These are phyloP conservation scores for Mergus octosetaceus DNA, from an alignment of 2,797 vertebrate genomes.

Conservation along the genomic window DNA sequence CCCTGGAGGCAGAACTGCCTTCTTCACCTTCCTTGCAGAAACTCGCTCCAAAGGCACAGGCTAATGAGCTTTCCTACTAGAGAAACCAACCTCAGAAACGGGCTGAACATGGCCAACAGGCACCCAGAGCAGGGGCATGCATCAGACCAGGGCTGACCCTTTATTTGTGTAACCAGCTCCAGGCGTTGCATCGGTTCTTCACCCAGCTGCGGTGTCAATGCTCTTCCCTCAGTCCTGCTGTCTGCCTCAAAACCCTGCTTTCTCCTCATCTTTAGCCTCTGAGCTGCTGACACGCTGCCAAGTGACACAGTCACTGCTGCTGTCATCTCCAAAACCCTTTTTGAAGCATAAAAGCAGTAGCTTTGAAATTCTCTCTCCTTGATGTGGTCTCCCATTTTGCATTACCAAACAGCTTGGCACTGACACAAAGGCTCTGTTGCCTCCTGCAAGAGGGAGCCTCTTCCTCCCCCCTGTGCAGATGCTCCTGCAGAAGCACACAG, in stretches of 20 bases:
- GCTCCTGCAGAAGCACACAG: neutral
- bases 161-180: neutral
- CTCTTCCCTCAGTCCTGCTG: neutral
- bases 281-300: neutral
- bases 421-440: neutral
- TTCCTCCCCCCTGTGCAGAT: neutral
- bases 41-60: neutral
- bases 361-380: slow-evolving; percentile 3
- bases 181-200: neutral
- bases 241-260: neutral
- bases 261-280: neutral
- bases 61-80: neutral
- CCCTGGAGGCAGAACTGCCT: neutral
- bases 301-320: neutral
- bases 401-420: neutral
- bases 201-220: neutral
- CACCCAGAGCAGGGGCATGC: neutral
- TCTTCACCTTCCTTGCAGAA: neutral
- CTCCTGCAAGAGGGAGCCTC: neutral
- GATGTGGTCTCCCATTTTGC: neutral
- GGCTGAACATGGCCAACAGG: neutral
- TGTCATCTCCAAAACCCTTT: slow-evolving; percentile 7
- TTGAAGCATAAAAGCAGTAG: neutral
- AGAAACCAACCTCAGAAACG: neutral
- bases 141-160: neutral